Percentiles rank a stretch among this genome's conserved stretches.
These are phyloP conservation scores for Sturnus vulgaris DNA, from an alignment of 2,113 vertebrate genomes.

Conservation along the genomic window DNA sequence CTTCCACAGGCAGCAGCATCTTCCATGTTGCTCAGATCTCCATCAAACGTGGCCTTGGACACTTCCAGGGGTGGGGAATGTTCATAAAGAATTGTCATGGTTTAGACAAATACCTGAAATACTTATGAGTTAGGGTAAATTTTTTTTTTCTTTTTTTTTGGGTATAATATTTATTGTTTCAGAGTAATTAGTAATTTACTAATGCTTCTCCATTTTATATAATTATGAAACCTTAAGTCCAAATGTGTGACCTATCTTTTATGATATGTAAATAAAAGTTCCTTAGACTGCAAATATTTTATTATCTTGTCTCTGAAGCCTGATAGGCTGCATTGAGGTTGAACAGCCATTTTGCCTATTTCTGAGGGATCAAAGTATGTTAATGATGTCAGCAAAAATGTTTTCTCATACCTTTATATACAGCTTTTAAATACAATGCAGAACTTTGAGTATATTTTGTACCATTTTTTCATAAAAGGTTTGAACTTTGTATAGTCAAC, in stretches of 20 bases:
- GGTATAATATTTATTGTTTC: neutral
- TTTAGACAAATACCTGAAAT: neutral
- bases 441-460: conserved; percentile 19
- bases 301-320: neutral
- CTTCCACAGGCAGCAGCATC: fast-evolving
- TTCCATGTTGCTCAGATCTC: too few species aligned
- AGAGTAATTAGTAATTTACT: neutral
- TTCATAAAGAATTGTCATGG: neutral
- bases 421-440: neutral
- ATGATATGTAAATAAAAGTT: neutral
- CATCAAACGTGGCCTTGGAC: neutral
- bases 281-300: neutral
- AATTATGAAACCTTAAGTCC: neutral
- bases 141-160: too few species aligned
- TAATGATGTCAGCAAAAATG: conserved; percentile 13
- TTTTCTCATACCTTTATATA: conserved; percentile 14
- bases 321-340: neutral
- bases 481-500: conserved; percentile 59
- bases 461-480: conserved; percentile 16
- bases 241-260: neutral
- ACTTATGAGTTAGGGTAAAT: neutral
- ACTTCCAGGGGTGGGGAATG: too few species aligned
- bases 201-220: neutral
- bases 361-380: conserved; percentile 32
- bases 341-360: conserved; percentile 17